phyloP scores from a whole-genome alignment of 2,888 invertebrate genomes.

The Drosophila crucigera region DNA sequence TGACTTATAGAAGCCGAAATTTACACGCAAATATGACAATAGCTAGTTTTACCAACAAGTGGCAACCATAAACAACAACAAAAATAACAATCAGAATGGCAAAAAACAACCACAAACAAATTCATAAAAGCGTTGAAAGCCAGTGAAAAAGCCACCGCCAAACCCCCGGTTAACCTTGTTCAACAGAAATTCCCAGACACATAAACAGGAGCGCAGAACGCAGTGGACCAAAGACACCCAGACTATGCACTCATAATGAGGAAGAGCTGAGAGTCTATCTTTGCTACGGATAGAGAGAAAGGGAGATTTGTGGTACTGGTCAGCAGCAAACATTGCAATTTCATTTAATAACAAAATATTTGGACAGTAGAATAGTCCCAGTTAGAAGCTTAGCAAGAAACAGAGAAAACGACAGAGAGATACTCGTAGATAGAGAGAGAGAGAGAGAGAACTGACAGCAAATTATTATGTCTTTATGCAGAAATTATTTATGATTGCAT shows the following conservation, averaged over 20 bases:
- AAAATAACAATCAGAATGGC: slow-evolving; percentile 19
- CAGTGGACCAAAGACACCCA: slow-evolving; percentile 3
- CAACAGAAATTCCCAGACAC: slow-evolving; percentile 72
- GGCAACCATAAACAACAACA: slow-evolving; percentile 50
- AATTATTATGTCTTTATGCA: slow-evolving; percentile 78
- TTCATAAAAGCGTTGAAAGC: slow-evolving; percentile 74
- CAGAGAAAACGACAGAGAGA: neutral
- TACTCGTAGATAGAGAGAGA: neutral
- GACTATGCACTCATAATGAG: slow-evolving; percentile 62
- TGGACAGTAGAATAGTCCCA: slow-evolving; percentile 43
- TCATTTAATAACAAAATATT: slow-evolving; percentile 79
- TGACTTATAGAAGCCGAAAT: neutral
- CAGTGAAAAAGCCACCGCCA: slow-evolving; percentile 58
- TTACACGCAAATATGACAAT: slow-evolving; percentile 8
- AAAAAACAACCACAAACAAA: slow-evolving; percentile 44
- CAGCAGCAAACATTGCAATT: slow-evolving; percentile 77
- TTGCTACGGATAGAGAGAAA: slow-evolving; percentile 26
- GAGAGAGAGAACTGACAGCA: slow-evolving; percentile 31
- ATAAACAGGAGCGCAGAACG: slow-evolving; percentile 27
- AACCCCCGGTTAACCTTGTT: slow-evolving; percentile 17
- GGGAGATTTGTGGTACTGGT: slow-evolving; percentile 56
- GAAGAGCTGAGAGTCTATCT: slow-evolving; percentile 1
- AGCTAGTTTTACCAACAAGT: slow-evolving; percentile 64
- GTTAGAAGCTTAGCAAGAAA: slow-evolving; percentile 21
- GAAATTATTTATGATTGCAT: slow-evolving; percentile 79